Base-by-base conservation (phyloP, 2,797 vertebrate genomes). In the Catostomus latipinnis region DNA sequence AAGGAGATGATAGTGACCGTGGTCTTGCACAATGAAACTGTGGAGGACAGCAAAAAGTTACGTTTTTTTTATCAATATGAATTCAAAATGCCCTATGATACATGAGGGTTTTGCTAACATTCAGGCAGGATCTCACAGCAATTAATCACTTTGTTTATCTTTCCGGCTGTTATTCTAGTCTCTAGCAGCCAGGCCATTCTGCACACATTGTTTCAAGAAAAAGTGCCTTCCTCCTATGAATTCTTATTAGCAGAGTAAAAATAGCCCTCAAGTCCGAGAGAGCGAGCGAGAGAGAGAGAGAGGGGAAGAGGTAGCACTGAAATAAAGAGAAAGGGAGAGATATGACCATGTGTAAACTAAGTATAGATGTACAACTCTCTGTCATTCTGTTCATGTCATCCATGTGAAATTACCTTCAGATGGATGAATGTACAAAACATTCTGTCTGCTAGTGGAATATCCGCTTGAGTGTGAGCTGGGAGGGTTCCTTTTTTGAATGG, bases 201-300 rank as follows among this genome's bases (percentile, higher is more conserved):
- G 80, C 87, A 89, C 88, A 88, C 85, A 90, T 89, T 90, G 87
- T 91, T 92, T 90, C 80, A 83, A 83, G 73, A 86, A 77, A 87
- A 90, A 84, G 84, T 74, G 54, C 63, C 34, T 71, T 83, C 79
- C 85, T 90, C 89, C 87, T 90, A 91, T 91, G 69, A 90, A 91
- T 91, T 91, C 88, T 90, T 92, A 93, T 94, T 90, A 92, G 86
- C 61, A 5, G 57, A 89, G 89, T 91, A 92, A 93, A 93, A 93
- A 93, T 92, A 93, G 88, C 81, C 83, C 84, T 70, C 76, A 81
- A 72, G 79, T 89, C 87, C 77, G 78, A 87, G 88, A 82, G 52
- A 80, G 81, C 49, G 85, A 82, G 67, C 74, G 82, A 84, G 86
- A 83, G 78, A 80, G 90, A 34, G 34, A 4, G 34, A 34, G 34